phyloP scores from a whole-genome alignment of 2,113 vertebrate species.

The Todiramphus chloris region DNA sequence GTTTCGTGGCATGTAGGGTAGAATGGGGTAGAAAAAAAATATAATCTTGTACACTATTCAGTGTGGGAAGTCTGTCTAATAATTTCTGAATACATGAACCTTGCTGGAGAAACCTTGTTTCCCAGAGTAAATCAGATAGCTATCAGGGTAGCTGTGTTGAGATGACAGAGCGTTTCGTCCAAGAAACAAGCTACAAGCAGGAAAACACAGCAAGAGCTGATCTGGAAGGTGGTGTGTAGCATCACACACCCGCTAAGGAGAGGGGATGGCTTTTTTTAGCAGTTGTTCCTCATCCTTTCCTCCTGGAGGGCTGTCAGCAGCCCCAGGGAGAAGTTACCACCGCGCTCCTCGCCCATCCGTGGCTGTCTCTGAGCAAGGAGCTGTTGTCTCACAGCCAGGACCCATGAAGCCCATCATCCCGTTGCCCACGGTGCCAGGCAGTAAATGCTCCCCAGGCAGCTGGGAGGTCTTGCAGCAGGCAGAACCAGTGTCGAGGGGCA shows the following conservation, averaged over 20 bases:
- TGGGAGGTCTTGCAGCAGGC: neutral
- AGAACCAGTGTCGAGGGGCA: accelerated
- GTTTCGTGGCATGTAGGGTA: neutral
- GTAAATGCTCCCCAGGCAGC: neutral
- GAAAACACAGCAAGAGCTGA: neutral
- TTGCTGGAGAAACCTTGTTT: slow-evolving; percentile 15
- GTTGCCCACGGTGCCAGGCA: neutral
- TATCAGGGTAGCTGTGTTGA: neutral
- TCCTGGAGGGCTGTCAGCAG: neutral
- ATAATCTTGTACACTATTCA: neutral
- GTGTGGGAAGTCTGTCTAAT: neutral
- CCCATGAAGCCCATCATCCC: neutral
- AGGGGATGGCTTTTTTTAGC: neutral
- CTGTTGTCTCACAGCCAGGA: neutral
- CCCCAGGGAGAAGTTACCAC: neutral
- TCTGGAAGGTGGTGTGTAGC: neutral
- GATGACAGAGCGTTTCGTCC: slow-evolving; percentile 1
- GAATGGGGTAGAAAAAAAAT: neutral
- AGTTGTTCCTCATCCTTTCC: neutral
- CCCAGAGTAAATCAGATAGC: neutral
- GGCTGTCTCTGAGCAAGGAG: neutral
- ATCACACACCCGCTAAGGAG: neutral
- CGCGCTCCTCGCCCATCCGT: neutral
- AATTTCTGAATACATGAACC: neutral
- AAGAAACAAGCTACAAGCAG: slow-evolving; percentile 1